Conservation (phyloP, 1,140 invertebrate genomes). For the Arctopsyche grandis region DNA sequence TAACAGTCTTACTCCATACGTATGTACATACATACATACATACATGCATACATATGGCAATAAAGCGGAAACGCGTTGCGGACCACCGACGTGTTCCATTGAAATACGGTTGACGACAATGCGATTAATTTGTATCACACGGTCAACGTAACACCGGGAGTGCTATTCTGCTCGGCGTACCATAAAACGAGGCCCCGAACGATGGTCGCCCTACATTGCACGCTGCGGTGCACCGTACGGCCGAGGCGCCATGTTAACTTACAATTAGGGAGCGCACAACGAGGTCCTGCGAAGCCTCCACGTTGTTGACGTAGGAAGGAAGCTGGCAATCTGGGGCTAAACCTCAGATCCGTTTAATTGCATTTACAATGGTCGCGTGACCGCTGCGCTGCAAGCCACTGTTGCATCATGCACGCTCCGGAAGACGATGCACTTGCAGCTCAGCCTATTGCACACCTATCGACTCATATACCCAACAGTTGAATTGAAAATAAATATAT, state of each 20-base stretch:
- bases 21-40: neutral
- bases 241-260: neutral
- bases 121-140: slow-evolving; percentile 21
- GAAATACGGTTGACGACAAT: neutral
- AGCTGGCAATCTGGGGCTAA: neutral
- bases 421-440: neutral
- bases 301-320: slow-evolving; percentile 30
- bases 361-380: slow-evolving; percentile 5
- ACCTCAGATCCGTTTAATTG: slow-evolving; percentile 17
- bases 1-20: too few species aligned
- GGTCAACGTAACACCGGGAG: neutral
- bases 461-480: neutral
- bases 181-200: neutral
- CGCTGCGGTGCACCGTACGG: neutral
- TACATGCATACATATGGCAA: neutral
- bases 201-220: neutral
- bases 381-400: neutral
- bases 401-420: neutral
- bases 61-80: too few species aligned
- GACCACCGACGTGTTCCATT: neutral
- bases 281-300: neutral
- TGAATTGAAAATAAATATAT: neutral
- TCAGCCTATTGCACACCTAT: neutral
- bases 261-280: neutral
- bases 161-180: slow-evolving; percentile 4